phyloP scores from a whole-genome alignment of 2,113 vertebrate species.

The Australoheros scitulus region DNA sequence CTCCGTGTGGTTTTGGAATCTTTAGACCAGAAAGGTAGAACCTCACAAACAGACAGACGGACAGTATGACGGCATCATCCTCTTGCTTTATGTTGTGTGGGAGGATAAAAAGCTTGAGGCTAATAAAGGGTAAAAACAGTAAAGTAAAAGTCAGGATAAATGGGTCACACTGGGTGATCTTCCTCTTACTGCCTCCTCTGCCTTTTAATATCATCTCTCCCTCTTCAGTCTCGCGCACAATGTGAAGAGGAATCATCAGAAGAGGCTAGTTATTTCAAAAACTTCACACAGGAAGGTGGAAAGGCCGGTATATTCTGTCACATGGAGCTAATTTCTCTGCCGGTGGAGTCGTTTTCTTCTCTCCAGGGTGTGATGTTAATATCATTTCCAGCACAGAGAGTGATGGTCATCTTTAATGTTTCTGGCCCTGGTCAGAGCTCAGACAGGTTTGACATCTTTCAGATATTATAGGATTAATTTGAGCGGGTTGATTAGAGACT shows the following conservation, averaged over 20 bases:
- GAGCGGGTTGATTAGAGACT: not conserved
- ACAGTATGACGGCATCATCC: too few species aligned
- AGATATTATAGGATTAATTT: not conserved
- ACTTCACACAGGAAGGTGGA: not conserved
- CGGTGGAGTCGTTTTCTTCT: not conserved
- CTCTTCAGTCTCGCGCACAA: not conserved
- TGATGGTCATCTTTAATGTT: not conserved
- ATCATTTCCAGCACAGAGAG: not conserved
- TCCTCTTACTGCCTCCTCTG: not conserved
- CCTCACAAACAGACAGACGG: too few species aligned
- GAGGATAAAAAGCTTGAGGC: not conserved
- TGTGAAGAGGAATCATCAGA: not conserved
- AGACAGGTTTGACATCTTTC: not conserved
- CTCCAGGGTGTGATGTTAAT: not conserved
- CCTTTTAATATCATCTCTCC: not conserved
- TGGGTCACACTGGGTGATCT: fast-evolving
- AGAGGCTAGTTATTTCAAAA: not conserved
- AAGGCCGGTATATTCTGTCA: not conserved
- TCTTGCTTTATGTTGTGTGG: too few species aligned
- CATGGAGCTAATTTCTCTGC: not conserved
- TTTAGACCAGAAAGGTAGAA: too few species aligned
- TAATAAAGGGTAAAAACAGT: not conserved
- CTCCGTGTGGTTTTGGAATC: too few species aligned
- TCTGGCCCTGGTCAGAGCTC: conserved; percentile 1
- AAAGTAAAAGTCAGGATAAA: not conserved